Base-by-base conservation (phyloP, 2,888 invertebrate species). In the Ectropis crepuscularia region DNA sequence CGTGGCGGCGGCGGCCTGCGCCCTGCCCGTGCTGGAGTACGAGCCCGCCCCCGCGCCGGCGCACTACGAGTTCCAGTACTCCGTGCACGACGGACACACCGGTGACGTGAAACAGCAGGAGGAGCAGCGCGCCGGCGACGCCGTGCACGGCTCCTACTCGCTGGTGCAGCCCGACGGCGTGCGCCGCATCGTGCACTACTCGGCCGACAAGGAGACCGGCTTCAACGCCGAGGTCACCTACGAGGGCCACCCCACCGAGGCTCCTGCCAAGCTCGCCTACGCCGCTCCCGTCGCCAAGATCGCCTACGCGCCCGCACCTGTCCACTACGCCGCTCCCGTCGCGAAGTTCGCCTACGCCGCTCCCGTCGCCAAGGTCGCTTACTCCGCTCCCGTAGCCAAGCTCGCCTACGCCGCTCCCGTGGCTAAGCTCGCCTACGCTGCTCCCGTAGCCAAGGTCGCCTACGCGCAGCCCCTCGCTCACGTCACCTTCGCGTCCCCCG, bases 21-120 rank as follows among this genome's bases (percentile, higher is more conserved):
- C 72, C 48, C 63, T 61, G 73, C 82, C 53, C 82, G 86, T 39
- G 71, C 82, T 42, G 75, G 78, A 61, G 83, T 87, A 89, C 77
- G 83, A 84, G 28, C 62, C 65, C 5, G 84, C 88, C 59, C 78
- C 80, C 5, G 85, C 87, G 63, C 90, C 90, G 12, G 90, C 90
- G 0, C 85, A 89, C 73, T 92, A 92, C 81, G 88, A 90, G 61
- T 92, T 86, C 83, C 78, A 82, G 37, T 92, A 92, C 85, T 87
- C 89, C 55, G 90, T 92, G 57, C 88, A 90, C 67, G 92, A 92
- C 71, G 75, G 76, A 5, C 87, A 88, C 79, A 88, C 78, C 75
- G 92, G 92, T 5, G 93, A 93, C 77, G 76, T 90, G 70, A 93
- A 93, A 76, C 81, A 90, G 72, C 92, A 92, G 81, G 83, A 89